Conservation (phyloP, 2,888 invertebrate species). For the Tenthredo mesomela region DNA sequence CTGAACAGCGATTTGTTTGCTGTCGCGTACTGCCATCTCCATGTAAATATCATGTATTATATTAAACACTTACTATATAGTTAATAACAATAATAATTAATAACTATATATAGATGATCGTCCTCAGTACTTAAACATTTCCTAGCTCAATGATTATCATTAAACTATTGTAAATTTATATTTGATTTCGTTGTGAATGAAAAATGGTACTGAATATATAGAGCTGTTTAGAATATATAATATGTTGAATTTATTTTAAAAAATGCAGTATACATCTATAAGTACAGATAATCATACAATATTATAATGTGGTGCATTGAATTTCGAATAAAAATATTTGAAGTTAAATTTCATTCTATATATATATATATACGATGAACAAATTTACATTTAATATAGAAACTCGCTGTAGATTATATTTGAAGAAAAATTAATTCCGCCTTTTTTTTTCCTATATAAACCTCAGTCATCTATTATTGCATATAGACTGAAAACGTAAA, state of each 20-base stretch:
- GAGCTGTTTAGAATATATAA: slow-evolving; percentile 16
- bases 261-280: background rate
- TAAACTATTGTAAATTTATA: slow-evolving; percentile 27
- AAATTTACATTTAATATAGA: background rate
- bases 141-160: slow-evolving; percentile 48
- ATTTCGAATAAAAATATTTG: background rate
- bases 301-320: slow-evolving; percentile 21
- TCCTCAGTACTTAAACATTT: slow-evolving; percentile 48
- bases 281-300: background rate
- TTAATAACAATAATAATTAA: slow-evolving; percentile 41
- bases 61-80: slow-evolving; percentile 14
- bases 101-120: slow-evolving; percentile 27
- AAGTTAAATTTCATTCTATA: background rate
- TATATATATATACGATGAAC: background rate
- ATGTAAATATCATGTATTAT: slow-evolving; percentile 52
- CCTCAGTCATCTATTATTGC: background rate
- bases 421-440: background rate
- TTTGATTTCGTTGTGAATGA: slow-evolving; percentile 20
- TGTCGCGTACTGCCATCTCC: slow-evolving; percentile 49
- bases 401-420: slow-evolving; percentile 23
- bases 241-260: background rate
- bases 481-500: background rate
- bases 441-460: background rate
- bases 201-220: slow-evolving; percentile 31
- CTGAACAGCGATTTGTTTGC: slow-evolving; percentile 40